Base-by-base conservation (phyloP, 2,888 invertebrate species). In the Subacronicta megacephala region DNA sequence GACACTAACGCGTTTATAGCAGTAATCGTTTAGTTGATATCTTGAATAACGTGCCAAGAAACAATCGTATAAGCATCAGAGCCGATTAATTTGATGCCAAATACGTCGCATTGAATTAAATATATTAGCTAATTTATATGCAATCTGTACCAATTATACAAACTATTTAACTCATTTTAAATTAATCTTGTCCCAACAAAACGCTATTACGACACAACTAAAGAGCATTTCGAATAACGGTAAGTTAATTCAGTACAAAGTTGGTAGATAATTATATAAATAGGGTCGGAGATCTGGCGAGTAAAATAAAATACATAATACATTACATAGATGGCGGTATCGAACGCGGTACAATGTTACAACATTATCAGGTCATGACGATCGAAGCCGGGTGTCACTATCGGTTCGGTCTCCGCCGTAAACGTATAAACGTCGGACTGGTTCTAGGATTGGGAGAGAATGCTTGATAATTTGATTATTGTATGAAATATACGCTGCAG, bases 341-440 rank as follows among this genome's bases (percentile, higher is more conserved):
- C 80, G 74, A 67, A 62, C 67, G 72, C 74, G 72, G 79, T 75
- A 78, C 81, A 79, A 71, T 80, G 82, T 77, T 78, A 70, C 67
- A 72, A 78, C 78, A 80, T 70, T 87, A 88, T 88, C 88, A 59
- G 80, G 82, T 84, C 85, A 84, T 83, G 85, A 78, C 83, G 81
- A 88, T 88, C 87, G 71, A 70, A 77, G 72, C 69, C 69, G 80
- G 80, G 87, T 84, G 84, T 87, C 85, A 83, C 76, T 80, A 83
- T 84, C 80, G 62, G 73, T 62, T 69, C 71, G 72, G 72, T 69
- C 73, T 79, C 75, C 62, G 69, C 72, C 69, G 68, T 76, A 75
- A 77, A 79, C 72, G 77, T 78, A 72, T 73, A 75, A 78, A 75
- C 78, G 72, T 61, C 54, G 60, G 59, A 78, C 71, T 71, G 68